Evolutionary conservation across 2,888 invertebrate species (phyloP).

Genomic region (Agriopis marginaria): DNA sequence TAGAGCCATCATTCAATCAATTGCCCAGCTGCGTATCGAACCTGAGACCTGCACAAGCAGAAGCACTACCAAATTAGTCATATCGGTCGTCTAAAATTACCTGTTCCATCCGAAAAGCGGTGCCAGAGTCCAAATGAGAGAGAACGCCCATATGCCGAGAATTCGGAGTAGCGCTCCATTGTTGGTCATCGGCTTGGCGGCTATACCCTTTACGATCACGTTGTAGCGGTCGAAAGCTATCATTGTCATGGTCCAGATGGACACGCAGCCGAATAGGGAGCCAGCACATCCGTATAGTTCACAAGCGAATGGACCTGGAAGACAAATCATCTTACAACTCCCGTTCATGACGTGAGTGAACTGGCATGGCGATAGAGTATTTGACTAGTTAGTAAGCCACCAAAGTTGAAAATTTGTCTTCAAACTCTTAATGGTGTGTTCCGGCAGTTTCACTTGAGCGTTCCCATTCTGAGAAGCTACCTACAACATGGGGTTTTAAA

Average conservation of each 20-base stretch:
- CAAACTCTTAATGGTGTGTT: too few species aligned
- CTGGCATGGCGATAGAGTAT: not conserved
- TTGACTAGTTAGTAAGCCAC: too few species aligned
- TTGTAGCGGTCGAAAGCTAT: constrained; percentile 97
- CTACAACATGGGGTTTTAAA: too few species aligned
- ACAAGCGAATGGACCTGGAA: constrained; percentile 92
- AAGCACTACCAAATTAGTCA: not conserved
- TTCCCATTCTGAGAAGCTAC: too few species aligned
- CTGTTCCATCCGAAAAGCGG: constrained; percentile 94
- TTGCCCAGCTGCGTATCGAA: not conserved
- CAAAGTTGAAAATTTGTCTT: too few species aligned
- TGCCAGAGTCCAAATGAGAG: constrained; percentile 92
- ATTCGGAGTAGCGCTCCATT: constrained; percentile 93
- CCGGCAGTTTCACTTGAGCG: too few species aligned
- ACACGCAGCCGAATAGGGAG: constrained; percentile 95
- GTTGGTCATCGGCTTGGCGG: constrained; percentile 93
- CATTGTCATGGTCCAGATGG: constrained; percentile 97
- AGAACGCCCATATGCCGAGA: constrained; percentile 92
- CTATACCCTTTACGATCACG: constrained; percentile 96
- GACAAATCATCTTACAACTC: not conserved
- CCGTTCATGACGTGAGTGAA: not conserved
- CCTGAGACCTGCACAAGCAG: not conserved
- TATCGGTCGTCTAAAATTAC: constrained; percentile 1
- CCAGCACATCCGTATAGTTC: constrained; percentile 95
- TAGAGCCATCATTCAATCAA: not conserved